Evolutionary conservation across 2,797 vertebrate genomes (phyloP).

Genomic region (Momotus momota): DNA sequence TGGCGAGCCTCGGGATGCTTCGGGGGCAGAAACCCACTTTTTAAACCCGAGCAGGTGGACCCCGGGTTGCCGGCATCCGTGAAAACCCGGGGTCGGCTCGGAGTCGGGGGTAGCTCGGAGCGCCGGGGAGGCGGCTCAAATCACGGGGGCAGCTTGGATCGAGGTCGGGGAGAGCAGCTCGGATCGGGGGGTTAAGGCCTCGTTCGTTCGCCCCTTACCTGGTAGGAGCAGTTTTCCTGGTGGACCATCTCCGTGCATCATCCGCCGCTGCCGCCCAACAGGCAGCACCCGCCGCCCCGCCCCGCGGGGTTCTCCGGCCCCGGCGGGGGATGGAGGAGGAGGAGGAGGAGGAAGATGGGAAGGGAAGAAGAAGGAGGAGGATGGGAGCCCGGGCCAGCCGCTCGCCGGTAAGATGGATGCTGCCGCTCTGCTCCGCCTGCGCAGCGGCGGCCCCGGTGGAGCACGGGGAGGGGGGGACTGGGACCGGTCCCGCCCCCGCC

Average conservation of each 20-base stretch:
- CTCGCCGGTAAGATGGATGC: conserved; percentile 78
- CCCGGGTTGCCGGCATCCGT: neutral
- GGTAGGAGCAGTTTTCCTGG: conserved; percentile 94
- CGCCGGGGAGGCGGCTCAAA: neutral
- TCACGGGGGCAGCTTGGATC: neutral
- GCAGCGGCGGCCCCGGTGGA: conserved; percentile 75
- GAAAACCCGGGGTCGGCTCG: neutral
- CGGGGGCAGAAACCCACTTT: neutral
- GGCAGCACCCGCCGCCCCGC: neutral
- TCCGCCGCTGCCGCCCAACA: conserved; percentile 77
- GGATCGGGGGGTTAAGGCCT: neutral
- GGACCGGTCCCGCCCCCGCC: conserved; percentile 75
- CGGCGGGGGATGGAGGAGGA: neutral
- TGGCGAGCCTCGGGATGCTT: neutral
- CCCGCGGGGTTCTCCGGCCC: neutral
- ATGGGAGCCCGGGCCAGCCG: neutral
- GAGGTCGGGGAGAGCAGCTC: too few species aligned
- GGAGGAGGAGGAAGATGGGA: neutral
- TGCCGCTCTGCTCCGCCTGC: conserved; percentile 78
- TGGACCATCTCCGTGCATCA: conserved; percentile 97
- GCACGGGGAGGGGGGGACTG: neutral
- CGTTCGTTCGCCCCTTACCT: conserved; percentile 78
- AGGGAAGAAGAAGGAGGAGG: neutral
- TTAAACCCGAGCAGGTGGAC: neutral
- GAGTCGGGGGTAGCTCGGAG: neutral